Conservation (phyloP, 2,888 invertebrate species). For the Cacoxenus indagator region DNA sequence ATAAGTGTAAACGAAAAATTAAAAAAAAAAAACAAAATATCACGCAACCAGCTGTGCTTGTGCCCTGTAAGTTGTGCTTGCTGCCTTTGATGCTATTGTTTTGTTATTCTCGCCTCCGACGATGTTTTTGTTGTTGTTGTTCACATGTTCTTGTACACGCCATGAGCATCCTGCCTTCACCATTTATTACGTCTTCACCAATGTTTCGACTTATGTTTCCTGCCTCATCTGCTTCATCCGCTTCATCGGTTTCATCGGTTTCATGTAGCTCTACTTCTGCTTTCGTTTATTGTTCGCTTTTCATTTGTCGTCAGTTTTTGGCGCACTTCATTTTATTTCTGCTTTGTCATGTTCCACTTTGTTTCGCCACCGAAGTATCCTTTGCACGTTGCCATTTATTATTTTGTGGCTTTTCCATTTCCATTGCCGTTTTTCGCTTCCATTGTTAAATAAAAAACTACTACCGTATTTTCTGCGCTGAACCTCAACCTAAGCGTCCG, state of each 20-base stretch:
- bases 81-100: no score
- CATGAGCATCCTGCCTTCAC: no score
- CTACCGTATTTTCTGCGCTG: slow-evolving; percentile 71
- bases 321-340: slow-evolving; percentile 29
- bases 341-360: slow-evolving; percentile 1
- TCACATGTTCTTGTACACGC: no score
- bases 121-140: no score
- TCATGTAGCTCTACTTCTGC: neutral
- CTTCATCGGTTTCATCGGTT: slow-evolving; percentile 32
- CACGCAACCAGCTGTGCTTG: no score
- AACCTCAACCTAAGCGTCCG: slow-evolving; percentile 62
- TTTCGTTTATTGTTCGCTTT: neutral
- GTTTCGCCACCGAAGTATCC: neutral
- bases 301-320: neutral
- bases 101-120: no score
- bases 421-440: neutral
- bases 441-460: slow-evolving; percentile 68
- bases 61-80: no score
- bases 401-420: neutral
- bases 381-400: slow-evolving; percentile 28
- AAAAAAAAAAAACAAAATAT: no score
- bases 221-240: no score
- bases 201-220: no score
- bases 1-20: no score
- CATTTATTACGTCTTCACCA: no score